Base-by-base conservation (phyloP, 2,113 vertebrate genomes). In the Centropus bengalensis region DNA sequence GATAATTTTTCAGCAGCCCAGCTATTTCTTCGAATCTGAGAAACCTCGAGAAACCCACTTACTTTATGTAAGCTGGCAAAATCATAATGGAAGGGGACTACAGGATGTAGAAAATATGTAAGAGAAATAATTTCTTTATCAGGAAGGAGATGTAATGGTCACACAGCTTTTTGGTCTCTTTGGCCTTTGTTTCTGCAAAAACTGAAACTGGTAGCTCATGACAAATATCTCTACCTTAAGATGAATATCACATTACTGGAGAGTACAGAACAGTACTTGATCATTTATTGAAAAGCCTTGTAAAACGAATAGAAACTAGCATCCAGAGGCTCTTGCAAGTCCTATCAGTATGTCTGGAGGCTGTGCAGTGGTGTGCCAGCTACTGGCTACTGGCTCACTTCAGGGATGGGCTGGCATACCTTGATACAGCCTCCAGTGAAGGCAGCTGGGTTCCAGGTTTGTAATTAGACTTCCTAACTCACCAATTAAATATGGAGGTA, bases 341-440 rank as follows among this genome's bases (percentile, higher is more conserved):
- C 66, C 2, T 3, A 18, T n/a, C 58, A 19, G 8, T 8, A 60
- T 42, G 52, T 22, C 36, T 86, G 47, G 69, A 56, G 88, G 70
- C 67, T 82, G n/a, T 56, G 40, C 62, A 78, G 76, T 6, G 45
- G 16, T 52, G 18, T 75, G 85, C 82, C 96, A 82, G 82, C 42
- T 42, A 2, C 80, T 68, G 81, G 49, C 67, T 94, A 2, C 80
- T 68, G 81, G 49, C 67, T 94, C 56, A 2, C 47, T 74, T 45
- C 68, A 42, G n/a, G 10, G n/a, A 27, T 27, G 73, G 67, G 89
- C 94, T 94, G 93, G 75, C 81, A 96, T 80, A 81, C 76, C 70
- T 86, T 88, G 82, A 49, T 85, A 36, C 28, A 79, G 75, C 10
- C 87, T 91, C 83, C 67, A 63, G 77, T 89, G 82, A n/a, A 81